Evolutionary conservation across 92 coral and sea anemone species (phyloP), one percentile per base, ranked within the genome.

Genomic region (Porites cylindrica): DNA sequence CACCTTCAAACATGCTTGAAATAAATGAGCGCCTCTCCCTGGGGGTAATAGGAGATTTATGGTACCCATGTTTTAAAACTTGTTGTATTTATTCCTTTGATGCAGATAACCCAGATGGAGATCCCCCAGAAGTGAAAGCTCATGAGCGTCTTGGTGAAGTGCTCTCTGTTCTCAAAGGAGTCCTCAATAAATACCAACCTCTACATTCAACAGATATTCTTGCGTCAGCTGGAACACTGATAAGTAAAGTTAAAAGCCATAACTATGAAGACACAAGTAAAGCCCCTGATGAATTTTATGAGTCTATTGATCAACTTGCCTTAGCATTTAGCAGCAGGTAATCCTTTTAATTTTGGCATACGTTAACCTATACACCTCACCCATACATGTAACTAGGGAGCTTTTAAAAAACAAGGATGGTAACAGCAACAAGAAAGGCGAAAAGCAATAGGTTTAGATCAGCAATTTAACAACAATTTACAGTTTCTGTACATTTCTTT

Each of bases 271-370:
- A 95, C 7, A 80, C 93, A 4, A 89, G 83, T 85, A 88, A 93
- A 76, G 94, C 91, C 0, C 97, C 99, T 1, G 99, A 97, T 77
- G 99, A 97, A 64, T 97, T 97, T 85, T 97, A 96, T 68, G 97
- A 95, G 83, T 94, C 97, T n/a, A 93, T 97, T 89, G 98, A 97
- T 63, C 98, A 97, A 80, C 92, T 97, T 77, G 99, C 99, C 11
- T 77, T 95, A 91, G 98, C 98, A 4, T 97, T 97, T 52, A 95
- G 99, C 63, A 95, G 98, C 94, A 97, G 99, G 99, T 95, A 7
- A 17, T 4, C 7, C 19, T n/a, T 72, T 5, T n/a, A 50, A 29
- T 32, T 19, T 66, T 24, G 26, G 2, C 70, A 66, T 29, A n/a
- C 3, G 32, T 29, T 2, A 29, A 29, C 32, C 32, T 29, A 29